These are phyloP conservation scores for Cephonodes hylas DNA, from an alignment of 2,888 invertebrate species.

Conservation along the genomic window DNA sequence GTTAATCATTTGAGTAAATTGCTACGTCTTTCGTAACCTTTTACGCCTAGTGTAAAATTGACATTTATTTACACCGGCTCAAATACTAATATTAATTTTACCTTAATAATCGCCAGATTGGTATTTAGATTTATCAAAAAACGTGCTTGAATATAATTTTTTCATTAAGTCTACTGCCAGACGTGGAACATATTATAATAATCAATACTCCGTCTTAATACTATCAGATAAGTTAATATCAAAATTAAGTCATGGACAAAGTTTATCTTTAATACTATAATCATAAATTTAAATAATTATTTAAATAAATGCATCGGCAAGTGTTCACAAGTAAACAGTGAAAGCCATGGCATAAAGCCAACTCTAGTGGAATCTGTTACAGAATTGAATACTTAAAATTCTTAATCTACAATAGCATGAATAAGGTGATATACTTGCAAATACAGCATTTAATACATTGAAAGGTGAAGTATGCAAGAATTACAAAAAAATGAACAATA, in stretches of 20 bases:
- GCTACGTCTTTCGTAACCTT: background rate
- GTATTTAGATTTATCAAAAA: background rate
- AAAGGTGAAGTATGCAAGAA: background rate
- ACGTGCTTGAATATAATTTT: background rate
- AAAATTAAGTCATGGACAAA: background rate
- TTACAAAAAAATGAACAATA: background rate
- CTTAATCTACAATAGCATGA: background rate
- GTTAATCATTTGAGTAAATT: slow-evolving; percentile 11
- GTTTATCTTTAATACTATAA: background rate
- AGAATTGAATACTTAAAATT: slow-evolving; percentile 10
- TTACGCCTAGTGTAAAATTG: background rate
- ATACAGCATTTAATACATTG: background rate
- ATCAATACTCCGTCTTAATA: background rate
- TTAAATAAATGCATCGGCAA: background rate
- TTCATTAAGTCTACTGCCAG: background rate
- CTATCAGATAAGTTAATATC: background rate
- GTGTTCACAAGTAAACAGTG: slow-evolving; percentile 11
- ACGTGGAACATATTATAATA: background rate
- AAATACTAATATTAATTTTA: background rate
- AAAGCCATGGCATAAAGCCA: slow-evolving; percentile 21
- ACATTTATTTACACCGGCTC: background rate
- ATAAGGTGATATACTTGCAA: background rate
- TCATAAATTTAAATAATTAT: background rate
- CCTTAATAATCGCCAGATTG: background rate
- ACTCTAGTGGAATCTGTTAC: slow-evolving; percentile 6